Base-by-base conservation (phyloP, 2,888 invertebrate species). In the Chrysolina americana region DNA sequence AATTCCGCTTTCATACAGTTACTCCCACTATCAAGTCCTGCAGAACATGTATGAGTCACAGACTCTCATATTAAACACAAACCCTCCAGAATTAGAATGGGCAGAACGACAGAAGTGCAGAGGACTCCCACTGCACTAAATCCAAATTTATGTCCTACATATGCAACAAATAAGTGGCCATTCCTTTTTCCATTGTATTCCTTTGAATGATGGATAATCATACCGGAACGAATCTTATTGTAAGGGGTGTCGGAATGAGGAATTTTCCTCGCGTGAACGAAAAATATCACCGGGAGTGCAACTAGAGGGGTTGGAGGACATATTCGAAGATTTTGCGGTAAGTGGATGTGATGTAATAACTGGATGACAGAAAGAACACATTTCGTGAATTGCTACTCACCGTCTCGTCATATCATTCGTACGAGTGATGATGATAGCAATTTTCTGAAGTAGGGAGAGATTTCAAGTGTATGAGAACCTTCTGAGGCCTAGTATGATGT, bases 221-320 rank as follows among this genome's bases (percentile, higher is more conserved):
- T 48, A 68, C 53, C 68, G 53, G 68, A 68, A 53, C 66, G 66
- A 68, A 68, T 41, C 59, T 59, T 36, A 41, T 68, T 36, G 68
- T 15, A 19, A 53, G 19, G 53, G 53, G 36, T 17, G 36, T 28
- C 15, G 50, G 36, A 13, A 19, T 19, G 41, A 36, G 36, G 53
- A 68, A 56, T 53, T 59, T 59, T 59, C 28, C 36, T 36, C 59
- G 28, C 59, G 15, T 36, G 28, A 59, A 59, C 13, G 59, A 59
- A 36, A 59, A 59, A 59, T 59, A 59, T 17, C 17, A 36, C 28
- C 36, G 15, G 10, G 28, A 59, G n/a, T 28, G 36, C 15, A n/a
- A 59, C 15, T 28, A 5, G 3, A 17, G n/a, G 59, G 36, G 36
- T 15, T 8, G 15, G 9, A n/a, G 36, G 28, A 59, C 59, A 59